phyloP scores from a whole-genome alignment of 2,888 invertebrate genomes.

The Melolontha melolontha region DNA sequence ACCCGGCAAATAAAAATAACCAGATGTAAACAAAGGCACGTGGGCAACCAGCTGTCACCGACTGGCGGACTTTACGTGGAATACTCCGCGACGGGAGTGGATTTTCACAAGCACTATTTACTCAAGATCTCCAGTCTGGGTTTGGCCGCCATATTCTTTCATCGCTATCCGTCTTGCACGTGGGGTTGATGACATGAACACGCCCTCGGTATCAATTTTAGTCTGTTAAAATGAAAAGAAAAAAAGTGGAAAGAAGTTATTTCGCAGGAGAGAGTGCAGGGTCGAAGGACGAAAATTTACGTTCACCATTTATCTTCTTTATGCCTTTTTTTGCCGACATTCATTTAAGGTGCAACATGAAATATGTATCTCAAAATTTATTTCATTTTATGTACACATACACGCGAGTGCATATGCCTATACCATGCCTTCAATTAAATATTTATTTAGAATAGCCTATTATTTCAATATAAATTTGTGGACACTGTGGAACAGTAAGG shows the following conservation, averaged over 20 bases:
- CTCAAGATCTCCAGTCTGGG: conserved; percentile 1
- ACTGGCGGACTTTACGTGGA: conserved; percentile 3
- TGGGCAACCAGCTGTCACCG: conserved; percentile 32
- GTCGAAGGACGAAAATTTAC: conserved; percentile 19
- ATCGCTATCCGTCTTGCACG: conserved; percentile 29
- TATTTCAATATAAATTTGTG: too few relatives aligned
- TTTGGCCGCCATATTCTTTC: conserved; percentile 21
- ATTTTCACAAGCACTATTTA: conserved; percentile 26
- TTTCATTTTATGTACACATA: not conserved
- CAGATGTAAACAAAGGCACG: conserved; percentile 42
- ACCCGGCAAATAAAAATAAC: conserved; percentile 39
- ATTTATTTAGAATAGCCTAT: too few relatives aligned
- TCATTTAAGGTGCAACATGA: conserved; percentile 26
- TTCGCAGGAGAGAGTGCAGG: conserved; percentile 17
- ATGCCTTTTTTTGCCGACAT: conserved; percentile 15
- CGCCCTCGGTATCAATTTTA: conserved; percentile 34
- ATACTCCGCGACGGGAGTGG: conserved; percentile 19
- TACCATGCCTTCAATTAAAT: too few relatives aligned
- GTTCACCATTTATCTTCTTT: conserved; percentile 29
- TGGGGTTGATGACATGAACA: conserved; percentile 34
- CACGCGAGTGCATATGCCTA: too few relatives aligned
- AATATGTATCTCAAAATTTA: not conserved
- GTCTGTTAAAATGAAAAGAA: conserved; percentile 33
- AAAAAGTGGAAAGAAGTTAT: conserved; percentile 19
- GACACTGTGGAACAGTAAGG: too few relatives aligned